Base-by-base conservation (phyloP, 37 sponge, comb jelly and placozoan genomes). In the Theonella swinhoei region DNA sequence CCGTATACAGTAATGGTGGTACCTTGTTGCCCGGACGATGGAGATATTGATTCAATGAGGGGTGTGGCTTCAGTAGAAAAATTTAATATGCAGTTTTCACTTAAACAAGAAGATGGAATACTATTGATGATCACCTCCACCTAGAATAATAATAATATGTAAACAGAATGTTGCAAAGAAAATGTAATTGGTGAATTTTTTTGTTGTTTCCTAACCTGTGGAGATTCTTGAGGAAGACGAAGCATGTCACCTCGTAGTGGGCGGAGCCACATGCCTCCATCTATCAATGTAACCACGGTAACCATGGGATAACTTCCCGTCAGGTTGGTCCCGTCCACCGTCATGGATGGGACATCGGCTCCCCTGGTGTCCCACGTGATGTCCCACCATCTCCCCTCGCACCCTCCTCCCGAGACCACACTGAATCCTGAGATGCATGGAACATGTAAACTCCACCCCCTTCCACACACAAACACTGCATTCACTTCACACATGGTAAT, bases 221-320 rank as follows among this genome's bases (percentile, higher is more conserved):
- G 94, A n/a, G 39, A n/a, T 28, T 20, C 14, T n/a, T 90, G 35
- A n/a, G 93, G 88, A 26, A 79, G 68, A 22, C 94, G 75, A 19
- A 95, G 79, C 91, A 95, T 95, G 65, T 95, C 96, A 30, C 88
- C 94, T 42, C 91, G 63, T 0, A 95, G 28, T 64, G 90, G 91
- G 35, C 94, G 37, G 1, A 95, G 62, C 76, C 80, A 86, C 30
- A 87, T 79, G 1, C 91, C 91, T 25, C 96, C 94, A 76, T 91
- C 78, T 8, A 76, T 61, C 38, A 74, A 22, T 19, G 47, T 32
- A 40, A 17, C 33, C 40, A 87, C 84, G 14, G 28, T 25, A 31
- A 88, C 59, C 22, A 70, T 63, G 4, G 72, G 64, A 5, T 85
- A 77, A 23, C 41, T 39, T 33, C 86, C 86, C 8, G 11, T 42